phyloP scores from a whole-genome alignment of 1,140 invertebrate species.

The Drosophila melanogaster region DNA sequence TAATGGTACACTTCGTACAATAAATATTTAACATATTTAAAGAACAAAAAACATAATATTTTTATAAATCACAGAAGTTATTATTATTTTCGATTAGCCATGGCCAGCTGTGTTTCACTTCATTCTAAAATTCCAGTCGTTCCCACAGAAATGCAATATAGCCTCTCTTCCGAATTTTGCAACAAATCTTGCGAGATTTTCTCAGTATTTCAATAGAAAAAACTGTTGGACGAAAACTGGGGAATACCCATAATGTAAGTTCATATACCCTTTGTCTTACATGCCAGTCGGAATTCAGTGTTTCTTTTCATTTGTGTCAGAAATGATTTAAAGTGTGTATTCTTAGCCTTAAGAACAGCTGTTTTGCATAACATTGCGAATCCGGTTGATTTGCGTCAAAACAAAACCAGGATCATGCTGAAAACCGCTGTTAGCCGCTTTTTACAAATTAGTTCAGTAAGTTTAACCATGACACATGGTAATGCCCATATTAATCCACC shows the following conservation, averaged over 20 bases:
- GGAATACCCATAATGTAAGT: neutral
- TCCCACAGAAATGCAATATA: neutral
- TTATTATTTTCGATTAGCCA: no score
- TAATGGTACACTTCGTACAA: no score
- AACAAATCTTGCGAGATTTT: neutral
- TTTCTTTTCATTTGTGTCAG: constrained; percentile 48
- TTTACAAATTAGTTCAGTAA: constrained; percentile 42
- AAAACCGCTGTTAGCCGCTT: constrained; percentile 39
- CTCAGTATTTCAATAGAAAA: neutral
- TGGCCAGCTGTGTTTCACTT: neutral
- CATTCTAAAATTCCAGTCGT: neutral
- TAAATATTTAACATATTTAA: no score
- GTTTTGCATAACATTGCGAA: constrained; percentile 57
- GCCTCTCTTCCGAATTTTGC: no score
- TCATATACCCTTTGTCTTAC: neutral
- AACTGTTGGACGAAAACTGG: no score
- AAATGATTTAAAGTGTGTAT: constrained; percentile 42
- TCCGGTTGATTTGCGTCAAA: constrained; percentile 41
- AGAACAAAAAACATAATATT: no score
- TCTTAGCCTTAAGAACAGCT: constrained; percentile 51
- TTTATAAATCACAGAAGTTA: no score
- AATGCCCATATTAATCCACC: neutral
- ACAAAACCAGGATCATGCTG: constrained; percentile 43
- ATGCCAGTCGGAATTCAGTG: constrained; percentile 10
- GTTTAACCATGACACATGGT: neutral